Evolutionary conservation across 2,113 vertebrate genomes (phyloP), one percentile per base, ranked within the genome.

Genomic region (Antennarius striatus): DNA sequence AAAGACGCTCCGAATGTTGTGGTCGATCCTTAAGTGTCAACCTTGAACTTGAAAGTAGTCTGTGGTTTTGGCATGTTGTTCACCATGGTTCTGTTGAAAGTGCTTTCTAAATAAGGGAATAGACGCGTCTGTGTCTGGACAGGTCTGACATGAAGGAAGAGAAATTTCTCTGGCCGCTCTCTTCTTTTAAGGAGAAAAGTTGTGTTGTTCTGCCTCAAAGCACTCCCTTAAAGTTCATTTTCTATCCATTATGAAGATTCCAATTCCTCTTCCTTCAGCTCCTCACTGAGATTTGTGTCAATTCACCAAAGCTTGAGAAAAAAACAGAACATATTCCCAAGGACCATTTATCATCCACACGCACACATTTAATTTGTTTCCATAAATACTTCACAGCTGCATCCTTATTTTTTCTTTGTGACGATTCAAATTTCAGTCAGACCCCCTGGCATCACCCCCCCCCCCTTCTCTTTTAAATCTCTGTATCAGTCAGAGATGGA

Each of bases 91-190:
- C 72, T 70, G 47, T 36, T 70, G 57, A 77, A 77, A 63, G 50
- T 57, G 63, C 81, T 68, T 45, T 46, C 53, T 62, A 68, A 77
- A 75, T 75, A 57, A 76, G 75, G 52, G 32, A 73, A 56, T 45
- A 70, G 79, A 73, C 75, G 51, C 67, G 40, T 42, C 68, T 43
- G 30, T 54, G 73, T 76, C 63, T 46, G 22, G 22, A 22, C 22
- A 2, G 22, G 22, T 22, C 22, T 22, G 22, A 22, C 22, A 22
- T 22, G 22, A 22, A 22, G 22, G 22, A 22, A 22, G 22, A 22
- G 22, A 22, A 22, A 22, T 45, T 58, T 75, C 59, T 6, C 47
- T 48, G 36, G 8, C 42, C 15, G 11, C 42, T 60, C n/a, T 66
- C n/a, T 56, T 64, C 52, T 45, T 55, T 54, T 28, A 43, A 42